phyloP scores from a whole-genome alignment of 2,113 vertebrate species.

The Cyprinodon variegatus region DNA sequence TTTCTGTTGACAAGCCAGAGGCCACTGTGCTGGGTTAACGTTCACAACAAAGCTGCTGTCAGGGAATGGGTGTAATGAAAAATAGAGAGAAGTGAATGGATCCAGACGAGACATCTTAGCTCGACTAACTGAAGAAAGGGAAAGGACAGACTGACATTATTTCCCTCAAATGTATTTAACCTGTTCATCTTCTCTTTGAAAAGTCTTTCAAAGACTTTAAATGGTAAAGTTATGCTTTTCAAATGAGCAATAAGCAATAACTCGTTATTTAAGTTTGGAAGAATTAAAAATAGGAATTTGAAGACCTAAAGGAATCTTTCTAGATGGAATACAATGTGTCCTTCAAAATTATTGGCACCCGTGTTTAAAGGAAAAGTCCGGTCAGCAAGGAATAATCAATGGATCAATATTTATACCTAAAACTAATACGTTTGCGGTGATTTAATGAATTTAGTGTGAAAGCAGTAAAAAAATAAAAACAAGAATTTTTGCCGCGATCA shows the following conservation, averaged over 20 bases:
- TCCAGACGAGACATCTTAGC: neutral
- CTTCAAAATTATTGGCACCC: too few species aligned
- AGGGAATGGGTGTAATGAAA: constrained; percentile 11
- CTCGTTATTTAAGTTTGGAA: too few species aligned
- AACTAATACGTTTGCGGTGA: too few species aligned
- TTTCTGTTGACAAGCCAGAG: constrained; percentile 63
- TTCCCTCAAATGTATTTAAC: constrained; percentile 3
- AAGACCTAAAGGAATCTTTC: too few species aligned
- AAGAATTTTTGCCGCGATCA: too few species aligned
- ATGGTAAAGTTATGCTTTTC: neutral
- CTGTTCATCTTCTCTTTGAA: neutral
- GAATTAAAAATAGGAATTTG: too few species aligned
- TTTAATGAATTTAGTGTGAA: too few species aligned
- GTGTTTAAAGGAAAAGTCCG: too few species aligned
- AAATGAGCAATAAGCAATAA: neutral
- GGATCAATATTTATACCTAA: too few species aligned
- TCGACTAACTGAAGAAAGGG: constrained; percentile 1
- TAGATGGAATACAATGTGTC: too few species aligned
- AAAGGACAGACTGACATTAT: neutral
- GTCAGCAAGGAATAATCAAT: too few species aligned
- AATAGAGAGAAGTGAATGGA: constrained; percentile 40
- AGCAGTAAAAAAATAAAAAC: too few species aligned
- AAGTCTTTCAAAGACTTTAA: neutral
- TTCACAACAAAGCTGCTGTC: constrained; percentile 41
- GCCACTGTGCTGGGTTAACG: constrained; percentile 51